These are phyloP conservation scores for Proteles cristata DNA, from an alignment of 2,113 vertebrate genomes.

Conservation along the genomic window DNA sequence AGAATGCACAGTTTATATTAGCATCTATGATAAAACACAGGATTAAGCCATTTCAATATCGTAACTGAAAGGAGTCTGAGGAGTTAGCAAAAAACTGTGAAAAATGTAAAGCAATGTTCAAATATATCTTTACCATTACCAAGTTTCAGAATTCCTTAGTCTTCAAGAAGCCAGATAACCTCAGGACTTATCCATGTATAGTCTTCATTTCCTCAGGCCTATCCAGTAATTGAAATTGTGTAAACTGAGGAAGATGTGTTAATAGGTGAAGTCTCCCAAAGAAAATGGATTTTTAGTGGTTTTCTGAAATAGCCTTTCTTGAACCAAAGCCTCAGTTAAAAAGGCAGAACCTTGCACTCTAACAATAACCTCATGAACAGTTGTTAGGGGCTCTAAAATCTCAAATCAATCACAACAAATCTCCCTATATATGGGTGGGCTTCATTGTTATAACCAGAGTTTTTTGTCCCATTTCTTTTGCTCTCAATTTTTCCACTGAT, in stretches of 20 bases:
- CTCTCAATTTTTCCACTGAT: slow-evolving; percentile 1
- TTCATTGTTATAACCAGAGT: neutral
- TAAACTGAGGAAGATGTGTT: neutral
- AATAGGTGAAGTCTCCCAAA: neutral
- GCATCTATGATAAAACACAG: neutral
- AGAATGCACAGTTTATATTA: neutral
- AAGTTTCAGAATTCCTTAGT: neutral
- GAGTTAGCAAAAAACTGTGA: neutral
- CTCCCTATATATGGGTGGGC: neutral
- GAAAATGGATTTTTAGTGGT: neutral
- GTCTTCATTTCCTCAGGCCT: neutral
- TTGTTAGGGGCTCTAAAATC: neutral
- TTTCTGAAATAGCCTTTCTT: neutral
- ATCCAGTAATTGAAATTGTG: neutral
- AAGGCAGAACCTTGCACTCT: neutral
- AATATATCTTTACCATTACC: neutral
- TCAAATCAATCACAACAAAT: neutral
- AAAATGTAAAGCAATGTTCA: slow-evolving; percentile 16
- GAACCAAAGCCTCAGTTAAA: neutral
- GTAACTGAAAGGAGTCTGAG: neutral
- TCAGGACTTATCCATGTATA: neutral
- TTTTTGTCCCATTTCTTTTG: neutral
- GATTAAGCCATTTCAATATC: slow-evolving; percentile 8
- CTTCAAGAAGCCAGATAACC: neutral
- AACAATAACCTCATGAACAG: neutral